Conservation (phyloP, 2,113 vertebrate genomes). For the Isurus oxyrinchus region DNA sequence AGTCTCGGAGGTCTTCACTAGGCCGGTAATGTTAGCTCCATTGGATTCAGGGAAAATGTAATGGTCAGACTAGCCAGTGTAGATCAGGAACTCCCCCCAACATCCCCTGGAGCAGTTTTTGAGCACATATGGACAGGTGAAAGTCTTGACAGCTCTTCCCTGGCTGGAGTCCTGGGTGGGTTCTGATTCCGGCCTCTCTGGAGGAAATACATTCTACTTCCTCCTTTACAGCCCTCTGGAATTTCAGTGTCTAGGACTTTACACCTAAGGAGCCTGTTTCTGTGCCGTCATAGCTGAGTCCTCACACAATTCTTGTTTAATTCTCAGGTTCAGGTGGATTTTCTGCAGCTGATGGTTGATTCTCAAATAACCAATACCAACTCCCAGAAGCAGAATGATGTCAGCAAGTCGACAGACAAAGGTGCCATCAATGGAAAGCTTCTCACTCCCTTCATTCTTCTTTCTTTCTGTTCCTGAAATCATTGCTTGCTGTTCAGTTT, state of each 20-base stretch:
- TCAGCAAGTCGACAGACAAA: neutral
- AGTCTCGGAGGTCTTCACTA: neutral
- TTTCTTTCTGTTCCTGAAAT: neutral
- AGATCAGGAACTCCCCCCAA: neutral
- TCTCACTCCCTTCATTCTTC: neutral
- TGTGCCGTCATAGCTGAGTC: neutral
- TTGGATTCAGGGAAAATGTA: neutral
- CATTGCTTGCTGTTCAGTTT: neutral
- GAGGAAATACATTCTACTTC: neutral
- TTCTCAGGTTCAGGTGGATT: slow-evolving; percentile 64
- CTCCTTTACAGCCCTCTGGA: neutral
- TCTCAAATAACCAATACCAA: slow-evolving; percentile 51
- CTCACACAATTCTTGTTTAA: neutral
- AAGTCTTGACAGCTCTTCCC: neutral
- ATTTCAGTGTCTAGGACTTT: neutral
- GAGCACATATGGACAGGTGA: neutral
- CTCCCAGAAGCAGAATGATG: neutral
- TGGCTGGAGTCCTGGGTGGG: neutral
- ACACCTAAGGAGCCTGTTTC: neutral
- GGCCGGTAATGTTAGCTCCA: neutral
- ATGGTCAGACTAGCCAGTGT: neutral
- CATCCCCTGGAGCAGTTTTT: neutral
- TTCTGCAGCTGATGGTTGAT: slow-evolving; percentile 77
- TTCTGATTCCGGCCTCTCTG: neutral
- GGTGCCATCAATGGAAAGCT: neutral